Base-by-base conservation (phyloP, 1,140 invertebrate genomes). In the Philotrypesis tridentata region DNA sequence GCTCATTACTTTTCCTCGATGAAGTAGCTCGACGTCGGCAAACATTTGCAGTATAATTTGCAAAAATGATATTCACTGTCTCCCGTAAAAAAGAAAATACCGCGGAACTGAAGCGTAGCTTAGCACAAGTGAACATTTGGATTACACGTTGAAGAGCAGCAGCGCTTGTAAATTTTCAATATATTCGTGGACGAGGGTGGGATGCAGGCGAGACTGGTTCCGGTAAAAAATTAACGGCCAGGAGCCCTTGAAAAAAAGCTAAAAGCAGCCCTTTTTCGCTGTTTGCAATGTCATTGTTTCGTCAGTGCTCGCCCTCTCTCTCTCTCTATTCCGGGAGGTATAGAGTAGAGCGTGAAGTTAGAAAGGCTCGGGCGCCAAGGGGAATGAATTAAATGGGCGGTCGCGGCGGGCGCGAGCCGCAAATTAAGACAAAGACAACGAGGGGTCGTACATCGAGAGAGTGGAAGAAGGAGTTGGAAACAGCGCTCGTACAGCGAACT, bases 361-460 rank as follows among this genome's bases (percentile, higher is more conserved):
- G 4, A 17, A 17, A 55, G 48, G 48, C 21, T 29, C 11, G 37
- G 60, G 63, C 11, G 21, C 67, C 65, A 78, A 78, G 65, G 65
- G 67, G 67, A 68, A 68, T 68, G 77, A 79, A 79, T 68, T 79
- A 79, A 79, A 79, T 23, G 61, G 63, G 67, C 43, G 67, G 68
- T 79, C 77, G 29, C 29, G 65, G 67, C 21, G 48, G 48, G 48
- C 17, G 67, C 29, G 27, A 68, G 29, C 31, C 67, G 31, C 67
- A 68, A 68, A 68, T 68, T 68, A 68, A 68, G 67, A 68, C 67
- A 31, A 31, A 68, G 67, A 68, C 21, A 55, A 55, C 48, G 67
- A 31, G 27, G 29, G 67, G 29, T n/a, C 31, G 63, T 68, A 78
- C 27, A 78, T 40, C 21, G 21, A 67, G 60, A n/a, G 48, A n/a